phyloP scores from a whole-genome alignment of 2,797 vertebrate genomes.

The Gorsachius magnificus region DNA sequence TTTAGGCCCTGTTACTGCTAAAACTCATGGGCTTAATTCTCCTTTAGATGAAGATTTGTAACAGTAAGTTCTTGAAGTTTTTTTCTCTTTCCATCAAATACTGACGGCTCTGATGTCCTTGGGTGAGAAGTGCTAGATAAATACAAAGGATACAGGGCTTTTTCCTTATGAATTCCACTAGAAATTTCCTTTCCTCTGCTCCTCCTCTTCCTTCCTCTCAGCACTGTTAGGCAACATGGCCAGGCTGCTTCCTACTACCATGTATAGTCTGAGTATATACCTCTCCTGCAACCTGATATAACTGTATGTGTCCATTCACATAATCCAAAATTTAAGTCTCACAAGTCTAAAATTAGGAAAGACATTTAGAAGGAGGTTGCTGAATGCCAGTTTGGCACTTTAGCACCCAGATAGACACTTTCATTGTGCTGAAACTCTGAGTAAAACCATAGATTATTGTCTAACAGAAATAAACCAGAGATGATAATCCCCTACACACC shows the following conservation, averaged over 20 bases:
- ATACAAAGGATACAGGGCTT: neutral
- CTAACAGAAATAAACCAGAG: neutral
- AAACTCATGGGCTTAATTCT: slow-evolving; percentile 16
- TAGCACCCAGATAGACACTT: neutral
- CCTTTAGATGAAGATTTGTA: slow-evolving; percentile 18
- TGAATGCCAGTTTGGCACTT: neutral
- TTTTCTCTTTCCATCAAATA: slow-evolving; percentile 23
- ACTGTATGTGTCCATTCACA: neutral
- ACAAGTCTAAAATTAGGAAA: neutral
- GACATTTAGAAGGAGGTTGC: neutral
- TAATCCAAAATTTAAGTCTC: neutral
- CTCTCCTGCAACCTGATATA: neutral
- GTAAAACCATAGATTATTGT: neutral
- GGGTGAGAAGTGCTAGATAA: neutral
- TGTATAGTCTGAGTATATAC: neutral
- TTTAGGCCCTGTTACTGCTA: neutral
- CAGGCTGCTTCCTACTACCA: neutral
- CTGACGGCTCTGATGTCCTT: neutral
- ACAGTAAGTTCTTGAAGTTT: neutral
- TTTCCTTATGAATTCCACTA: neutral
- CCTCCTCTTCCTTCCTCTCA: neutral
- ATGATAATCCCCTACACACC: rapidly evolving
- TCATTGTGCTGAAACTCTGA: neutral
- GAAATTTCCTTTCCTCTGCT: neutral
- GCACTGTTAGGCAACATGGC: neutral